Percentiles rank a stretch among this genome's conserved stretches.
phyloP scores from a whole-genome alignment of 1,140 invertebrate species.

The Drosophila yakuba region DNA sequence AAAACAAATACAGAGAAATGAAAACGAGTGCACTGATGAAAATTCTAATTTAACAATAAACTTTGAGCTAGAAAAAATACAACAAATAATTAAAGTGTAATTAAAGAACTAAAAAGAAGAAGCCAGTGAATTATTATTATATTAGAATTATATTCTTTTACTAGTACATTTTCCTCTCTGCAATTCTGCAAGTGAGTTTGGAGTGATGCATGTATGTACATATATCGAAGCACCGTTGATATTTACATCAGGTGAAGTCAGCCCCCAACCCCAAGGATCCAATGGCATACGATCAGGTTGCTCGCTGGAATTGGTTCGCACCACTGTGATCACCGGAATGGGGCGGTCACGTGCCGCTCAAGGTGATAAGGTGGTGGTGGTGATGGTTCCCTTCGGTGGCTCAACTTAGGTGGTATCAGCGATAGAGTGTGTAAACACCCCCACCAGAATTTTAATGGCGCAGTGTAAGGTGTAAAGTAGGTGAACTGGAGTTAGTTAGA shows the following conservation, averaged over 20 bases:
- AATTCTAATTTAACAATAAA: not conserved
- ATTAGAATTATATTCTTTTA: too few species aligned
- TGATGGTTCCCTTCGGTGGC: not conserved
- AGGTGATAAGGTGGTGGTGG: slow-evolving; percentile 50
- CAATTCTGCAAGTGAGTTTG: too few species aligned
- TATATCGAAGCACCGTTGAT: slow-evolving; percentile 30
- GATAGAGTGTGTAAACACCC: slow-evolving; percentile 43
- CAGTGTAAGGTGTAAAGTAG: slow-evolving; percentile 58
- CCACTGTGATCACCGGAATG: not conserved
- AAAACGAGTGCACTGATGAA: slow-evolving; percentile 23
- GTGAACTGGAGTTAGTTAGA: slow-evolving; percentile 56
- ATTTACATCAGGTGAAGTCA: slow-evolving; percentile 33
- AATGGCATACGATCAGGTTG: slow-evolving; percentile 42
- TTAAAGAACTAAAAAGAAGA: too few species aligned
- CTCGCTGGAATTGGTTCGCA: slow-evolving; percentile 34
- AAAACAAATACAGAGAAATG: slow-evolving; percentile 20
- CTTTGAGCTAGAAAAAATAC: not conserved
- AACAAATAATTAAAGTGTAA: not conserved
- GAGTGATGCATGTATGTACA: too few species aligned
- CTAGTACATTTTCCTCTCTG: not conserved
- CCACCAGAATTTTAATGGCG: slow-evolving; percentile 30
- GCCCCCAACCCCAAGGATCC: slow-evolving; percentile 1
- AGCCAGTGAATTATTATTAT: too few species aligned
- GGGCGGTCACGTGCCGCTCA: slow-evolving; percentile 52
- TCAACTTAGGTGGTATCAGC: slow-evolving; percentile 23